phyloP scores from a whole-genome alignment of 2,888 invertebrate species.

The Conus canariensis region DNA sequence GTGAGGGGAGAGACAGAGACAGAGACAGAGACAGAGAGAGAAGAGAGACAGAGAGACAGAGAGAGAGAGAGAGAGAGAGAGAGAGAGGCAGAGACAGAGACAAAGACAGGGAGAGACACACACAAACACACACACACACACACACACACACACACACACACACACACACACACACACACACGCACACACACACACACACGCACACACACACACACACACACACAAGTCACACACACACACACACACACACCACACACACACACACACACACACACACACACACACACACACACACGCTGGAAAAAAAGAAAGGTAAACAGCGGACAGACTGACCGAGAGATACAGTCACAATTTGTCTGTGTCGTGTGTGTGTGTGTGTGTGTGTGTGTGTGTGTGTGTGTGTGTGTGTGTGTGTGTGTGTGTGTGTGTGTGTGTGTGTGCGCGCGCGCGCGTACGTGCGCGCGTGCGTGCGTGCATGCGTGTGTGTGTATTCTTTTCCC shows the following conservation, averaged over 20 bases:
- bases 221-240: background rate
- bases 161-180: no score
- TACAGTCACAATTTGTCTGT: background rate
- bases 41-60: background rate
- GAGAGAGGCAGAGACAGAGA: background rate
- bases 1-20: background rate
- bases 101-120: no score
- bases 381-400: slow-evolving; percentile 25
- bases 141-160: no score
- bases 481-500: background rate
- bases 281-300: no score
- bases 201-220: background rate
- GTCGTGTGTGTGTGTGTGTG: background rate
- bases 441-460: background rate
- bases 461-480: background rate
- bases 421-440: background rate
- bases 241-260: background rate
- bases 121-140: no score
- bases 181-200: no score
- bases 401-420: background rate
- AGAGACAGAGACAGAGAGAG: background rate
- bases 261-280: no score
- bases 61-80: background rate
- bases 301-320: no score
- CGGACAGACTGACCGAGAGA: no score